Base-by-base conservation (phyloP, 2,797 vertebrate genomes). In the Myotis daubentonii region DNA sequence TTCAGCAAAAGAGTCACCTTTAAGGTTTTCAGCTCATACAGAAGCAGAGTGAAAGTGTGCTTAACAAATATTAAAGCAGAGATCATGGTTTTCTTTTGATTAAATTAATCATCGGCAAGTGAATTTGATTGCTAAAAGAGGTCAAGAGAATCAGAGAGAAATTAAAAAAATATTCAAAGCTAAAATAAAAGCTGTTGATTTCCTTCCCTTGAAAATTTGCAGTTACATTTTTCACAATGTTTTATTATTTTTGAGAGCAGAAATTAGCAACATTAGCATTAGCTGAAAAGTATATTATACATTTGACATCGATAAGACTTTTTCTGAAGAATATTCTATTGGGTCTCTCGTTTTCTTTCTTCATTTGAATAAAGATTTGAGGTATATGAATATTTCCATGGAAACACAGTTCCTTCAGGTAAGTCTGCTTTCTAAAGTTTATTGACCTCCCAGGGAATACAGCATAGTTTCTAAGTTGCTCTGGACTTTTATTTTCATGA, bases 81-180 rank as follows among this genome's bases (percentile, higher is more conserved):
- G 41, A 85, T 11, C 87, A 80, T 91, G 38, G 1, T 49, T 7
- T 91, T 95, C 62, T 96, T 25, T 66, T 33, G 91, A 60, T 92
- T 93, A 95, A 92, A 96, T 87, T 95, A 97, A 93, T 89, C 19
- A 62, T 80, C 28, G 60, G 33, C 82, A 82, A 96, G 13, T 47
- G 23, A 53, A 91, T 47, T 94, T 91, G 36, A 92, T 76, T 95
- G 41, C 4, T 84, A 51, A 96, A 93, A 81, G 33, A 97, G 25
- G 78, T 68, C 96, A 87, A 84, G 28, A 94, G 47, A 91, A 75
- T 83, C 92, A 91, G 5, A 92, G 8, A 36, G 5, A 86, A 96
- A 94, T 88, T 94, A 94, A 74, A 65, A 65, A 93, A 94, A 91
- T 65, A 72, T 74, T 41, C 76, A 90, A 60, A 72, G 28, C 7